Conservation (phyloP, 1,140 invertebrate genomes). For the Caenorhabditis brenneri region DNA sequence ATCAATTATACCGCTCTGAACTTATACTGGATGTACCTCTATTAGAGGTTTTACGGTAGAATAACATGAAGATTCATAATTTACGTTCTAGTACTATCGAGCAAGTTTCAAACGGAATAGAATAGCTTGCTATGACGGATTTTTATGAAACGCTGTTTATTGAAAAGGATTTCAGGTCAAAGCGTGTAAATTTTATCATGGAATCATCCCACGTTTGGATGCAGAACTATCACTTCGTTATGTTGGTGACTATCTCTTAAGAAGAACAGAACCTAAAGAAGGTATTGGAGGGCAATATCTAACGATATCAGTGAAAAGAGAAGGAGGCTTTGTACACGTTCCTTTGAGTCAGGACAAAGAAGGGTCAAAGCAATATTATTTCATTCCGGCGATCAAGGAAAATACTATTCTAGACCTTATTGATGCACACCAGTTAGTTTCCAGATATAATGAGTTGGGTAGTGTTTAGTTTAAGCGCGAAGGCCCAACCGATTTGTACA, state of each 20-base stretch:
- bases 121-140: not conserved
- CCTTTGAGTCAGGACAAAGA: conserved; percentile 11
- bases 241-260: conserved; percentile 55
- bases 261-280: conserved; percentile 40
- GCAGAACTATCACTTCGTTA: conserved; percentile 53
- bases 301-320: not conserved
- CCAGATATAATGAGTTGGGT: not conserved
- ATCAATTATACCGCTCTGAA: too few species aligned
- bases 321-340: not conserved
- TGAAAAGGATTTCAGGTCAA: not conserved
- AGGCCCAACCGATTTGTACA: not conserved
- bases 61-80: too few species aligned
- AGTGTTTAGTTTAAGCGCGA: not conserved
- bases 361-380: not conserved
- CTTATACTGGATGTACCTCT: too few species aligned
- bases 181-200: conserved; percentile 14
- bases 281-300: not conserved
- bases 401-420: conserved; percentile 57
- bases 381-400: conserved; percentile 41
- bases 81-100: too few species aligned
- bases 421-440: conserved; percentile 45
- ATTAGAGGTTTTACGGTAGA: too few species aligned
- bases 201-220: conserved; percentile 47
- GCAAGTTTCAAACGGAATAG: too few species aligned
- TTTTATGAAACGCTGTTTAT: not conserved